Conservation (phyloP, 2,888 invertebrate genomes). For the Caenorhabditis macrosperma region DNA sequence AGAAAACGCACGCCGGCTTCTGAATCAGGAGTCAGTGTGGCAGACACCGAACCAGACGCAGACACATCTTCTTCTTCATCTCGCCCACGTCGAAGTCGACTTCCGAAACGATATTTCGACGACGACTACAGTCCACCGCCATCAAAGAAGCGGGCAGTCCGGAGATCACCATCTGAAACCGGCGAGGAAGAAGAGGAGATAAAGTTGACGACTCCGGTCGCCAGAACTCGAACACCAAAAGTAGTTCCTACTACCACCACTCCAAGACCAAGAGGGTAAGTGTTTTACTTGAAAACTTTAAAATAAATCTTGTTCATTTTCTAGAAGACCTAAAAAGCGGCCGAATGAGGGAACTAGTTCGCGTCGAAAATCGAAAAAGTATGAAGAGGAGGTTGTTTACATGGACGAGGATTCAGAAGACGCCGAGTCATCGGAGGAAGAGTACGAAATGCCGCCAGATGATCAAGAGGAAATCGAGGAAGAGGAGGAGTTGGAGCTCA, state of each 20-base stretch:
- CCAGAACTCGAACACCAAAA: neutral
- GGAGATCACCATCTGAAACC: slow-evolving; percentile 20
- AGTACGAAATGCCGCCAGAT: slow-evolving; percentile 13
- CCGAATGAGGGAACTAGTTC: neutral
- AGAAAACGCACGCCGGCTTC: slow-evolving; percentile 10
- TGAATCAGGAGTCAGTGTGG: slow-evolving; percentile 15
- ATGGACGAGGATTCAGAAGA: slow-evolving; percentile 51
- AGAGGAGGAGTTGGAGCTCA: slow-evolving; percentile 28
- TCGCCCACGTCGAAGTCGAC: slow-evolving; percentile 43
- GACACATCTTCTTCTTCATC: slow-evolving; percentile 5
- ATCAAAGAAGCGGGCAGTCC: slow-evolving; percentile 8
- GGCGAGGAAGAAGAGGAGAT: slow-evolving; percentile 8
- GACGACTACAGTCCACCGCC: slow-evolving; percentile 41
- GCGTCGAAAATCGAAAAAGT: slow-evolving; percentile 20
- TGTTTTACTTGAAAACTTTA: neutral
- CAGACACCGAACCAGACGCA: slow-evolving; percentile 8
- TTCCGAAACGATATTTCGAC: slow-evolving; percentile 48
- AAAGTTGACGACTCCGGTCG: neutral
- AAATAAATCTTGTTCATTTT: slow-evolving; percentile 6
- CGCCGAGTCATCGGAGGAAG: slow-evolving; percentile 33
- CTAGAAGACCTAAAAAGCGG: slow-evolving; percentile 30
- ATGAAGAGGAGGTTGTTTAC: slow-evolving; percentile 35
- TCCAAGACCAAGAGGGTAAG: slow-evolving; percentile 11
- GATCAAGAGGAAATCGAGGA: slow-evolving; percentile 12
- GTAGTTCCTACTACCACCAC: neutral